A percentile compares a stretch with the other conserved stretches of the same genome.
These are phyloP conservation scores for Cantharis rufa DNA, from an alignment of 2,888 invertebrate species.

Conservation along the genomic window DNA sequence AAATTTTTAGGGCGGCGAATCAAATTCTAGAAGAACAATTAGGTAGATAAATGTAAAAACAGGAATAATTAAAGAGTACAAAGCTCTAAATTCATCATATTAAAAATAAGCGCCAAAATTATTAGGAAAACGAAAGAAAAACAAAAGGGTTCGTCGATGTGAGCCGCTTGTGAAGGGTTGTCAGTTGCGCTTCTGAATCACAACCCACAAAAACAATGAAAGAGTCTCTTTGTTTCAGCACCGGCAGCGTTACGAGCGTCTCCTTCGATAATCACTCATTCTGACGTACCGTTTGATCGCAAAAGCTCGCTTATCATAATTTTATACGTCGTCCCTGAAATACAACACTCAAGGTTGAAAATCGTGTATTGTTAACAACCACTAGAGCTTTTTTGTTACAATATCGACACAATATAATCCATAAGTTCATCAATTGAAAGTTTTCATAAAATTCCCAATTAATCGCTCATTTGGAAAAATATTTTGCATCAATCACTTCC, in stretches of 20 bases:
- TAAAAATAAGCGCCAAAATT: constrained; percentile 56
- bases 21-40: constrained; percentile 55
- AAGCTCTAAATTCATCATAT: constrained; percentile 58
- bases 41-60: constrained; percentile 58
- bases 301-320: constrained; percentile 18
- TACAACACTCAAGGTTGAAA: background rate
- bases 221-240: constrained; percentile 54
- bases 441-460: background rate
- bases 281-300: constrained; percentile 40
- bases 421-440: background rate
- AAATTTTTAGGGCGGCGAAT: constrained; percentile 38
- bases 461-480: background rate
- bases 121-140: constrained; percentile 55
- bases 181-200: constrained; percentile 54
- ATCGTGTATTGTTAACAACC: background rate
- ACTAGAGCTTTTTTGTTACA: background rate
- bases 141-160: constrained; percentile 50
- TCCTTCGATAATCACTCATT: constrained; percentile 52
- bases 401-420: background rate
- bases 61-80: constrained; percentile 57
- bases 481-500: background rate
- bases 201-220: constrained; percentile 55
- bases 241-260: constrained; percentile 33
- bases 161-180: constrained; percentile 55
- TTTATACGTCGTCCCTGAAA: constrained; percentile 5